Conservation (phyloP, 2,888 invertebrate genomes). For the Cheilosia scutellata region DNA sequence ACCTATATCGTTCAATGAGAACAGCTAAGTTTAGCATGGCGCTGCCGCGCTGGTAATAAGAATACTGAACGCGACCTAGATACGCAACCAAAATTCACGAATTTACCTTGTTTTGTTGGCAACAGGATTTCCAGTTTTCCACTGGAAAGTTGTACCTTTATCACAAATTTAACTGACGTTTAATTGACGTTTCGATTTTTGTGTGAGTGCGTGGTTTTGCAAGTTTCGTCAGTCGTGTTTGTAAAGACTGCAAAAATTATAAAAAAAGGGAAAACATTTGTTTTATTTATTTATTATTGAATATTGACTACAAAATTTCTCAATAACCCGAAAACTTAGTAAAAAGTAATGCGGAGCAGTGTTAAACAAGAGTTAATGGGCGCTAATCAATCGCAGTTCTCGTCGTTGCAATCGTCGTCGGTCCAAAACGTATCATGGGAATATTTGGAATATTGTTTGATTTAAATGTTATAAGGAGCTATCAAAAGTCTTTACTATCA, state of each 20-base stretch:
- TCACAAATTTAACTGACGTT: constrained; percentile 42
- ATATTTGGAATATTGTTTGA: constrained; percentile 72
- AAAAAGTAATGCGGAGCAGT: constrained; percentile 81
- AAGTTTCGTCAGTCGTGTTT: constrained; percentile 20
- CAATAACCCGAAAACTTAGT: neutral
- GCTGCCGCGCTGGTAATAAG: no score
- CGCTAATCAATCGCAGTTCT: constrained; percentile 74
- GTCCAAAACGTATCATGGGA: constrained; percentile 65
- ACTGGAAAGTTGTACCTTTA: neutral
- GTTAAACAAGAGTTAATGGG: constrained; percentile 78
- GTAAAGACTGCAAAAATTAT: constrained; percentile 10
- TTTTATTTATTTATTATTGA: neutral
- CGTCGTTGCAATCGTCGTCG: constrained; percentile 67
- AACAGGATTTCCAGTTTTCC: no score
- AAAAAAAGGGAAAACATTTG: constrained; percentile 5
- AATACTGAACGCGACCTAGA: no score
- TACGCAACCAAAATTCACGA: no score
- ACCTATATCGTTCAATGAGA: no score
- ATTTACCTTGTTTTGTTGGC: no score
- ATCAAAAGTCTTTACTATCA: constrained; percentile 79
- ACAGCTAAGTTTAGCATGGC: no score
- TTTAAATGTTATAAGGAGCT: constrained; percentile 77
- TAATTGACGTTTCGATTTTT: constrained; percentile 32
- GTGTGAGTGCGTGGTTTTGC: neutral
- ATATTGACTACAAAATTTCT: neutral